These are phyloP conservation scores for Caenorhabditis brenneri DNA, from an alignment of 1,140 invertebrate genomes.

Conservation along the genomic window DNA sequence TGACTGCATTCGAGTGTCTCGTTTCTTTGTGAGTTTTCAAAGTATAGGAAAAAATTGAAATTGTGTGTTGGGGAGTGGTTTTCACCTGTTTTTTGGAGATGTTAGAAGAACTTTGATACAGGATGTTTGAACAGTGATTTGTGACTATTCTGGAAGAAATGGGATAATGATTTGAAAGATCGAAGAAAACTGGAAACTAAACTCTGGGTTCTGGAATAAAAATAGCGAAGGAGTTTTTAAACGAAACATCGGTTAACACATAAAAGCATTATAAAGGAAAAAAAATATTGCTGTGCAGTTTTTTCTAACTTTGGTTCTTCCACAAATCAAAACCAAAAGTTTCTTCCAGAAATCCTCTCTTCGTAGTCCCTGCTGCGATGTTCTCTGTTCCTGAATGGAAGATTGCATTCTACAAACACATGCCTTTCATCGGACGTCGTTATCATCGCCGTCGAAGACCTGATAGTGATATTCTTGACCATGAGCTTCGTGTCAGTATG, in stretches of 20 bases:
- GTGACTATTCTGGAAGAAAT: neutral
- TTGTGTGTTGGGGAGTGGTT: neutral
- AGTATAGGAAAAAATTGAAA: neutral
- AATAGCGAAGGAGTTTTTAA: too few relatives aligned
- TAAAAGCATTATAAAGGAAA: too few relatives aligned
- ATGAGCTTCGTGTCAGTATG: neutral
- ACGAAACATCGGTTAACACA: too few relatives aligned
- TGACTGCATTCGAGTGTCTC: neutral
- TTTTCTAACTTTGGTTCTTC: too few relatives aligned
- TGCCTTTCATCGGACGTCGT: neutral
- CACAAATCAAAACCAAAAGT: neutral
- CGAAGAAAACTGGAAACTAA: too few relatives aligned
- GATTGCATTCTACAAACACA: neutral
- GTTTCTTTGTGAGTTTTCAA: neutral
- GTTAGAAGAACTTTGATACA: neutral
- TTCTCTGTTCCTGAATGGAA: neutral
- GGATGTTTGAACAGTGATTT: neutral
- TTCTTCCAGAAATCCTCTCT: slow-evolving; percentile 11
- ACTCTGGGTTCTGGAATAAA: too few relatives aligned
- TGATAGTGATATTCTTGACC: neutral
- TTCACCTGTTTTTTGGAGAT: neutral
- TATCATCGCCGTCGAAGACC: neutral
- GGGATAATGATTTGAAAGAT: too few relatives aligned
- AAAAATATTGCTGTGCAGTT: too few relatives aligned
- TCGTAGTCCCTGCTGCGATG: neutral